phyloP scores from a whole-genome alignment of 2,888 invertebrate genomes.

The Nebria brevicollis region DNA sequence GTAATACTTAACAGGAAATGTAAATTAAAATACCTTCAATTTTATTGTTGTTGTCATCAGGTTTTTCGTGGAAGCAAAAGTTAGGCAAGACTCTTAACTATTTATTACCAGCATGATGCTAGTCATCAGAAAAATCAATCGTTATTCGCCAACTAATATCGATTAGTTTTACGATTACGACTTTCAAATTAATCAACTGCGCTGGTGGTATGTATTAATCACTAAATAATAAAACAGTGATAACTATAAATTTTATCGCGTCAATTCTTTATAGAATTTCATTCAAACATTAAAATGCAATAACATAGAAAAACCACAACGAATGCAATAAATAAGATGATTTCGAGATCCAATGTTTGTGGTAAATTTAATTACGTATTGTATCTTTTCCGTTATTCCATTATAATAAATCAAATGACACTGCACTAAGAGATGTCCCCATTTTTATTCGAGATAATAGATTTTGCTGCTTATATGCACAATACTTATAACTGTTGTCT shows the following conservation, averaged over 20 bases:
- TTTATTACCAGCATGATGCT: slow-evolving; percentile 1
- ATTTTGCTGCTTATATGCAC: background rate
- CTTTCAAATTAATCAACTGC: slow-evolving; percentile 31
- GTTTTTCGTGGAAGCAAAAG: slow-evolving; percentile 28
- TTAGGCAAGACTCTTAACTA: background rate
- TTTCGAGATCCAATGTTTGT: background rate
- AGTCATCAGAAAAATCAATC: slow-evolving; percentile 29
- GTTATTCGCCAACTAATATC: slow-evolving; percentile 33
- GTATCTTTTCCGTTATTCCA: background rate
- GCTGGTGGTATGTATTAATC: slow-evolving; percentile 1
- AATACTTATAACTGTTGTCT: background rate
- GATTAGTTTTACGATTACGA: slow-evolving; percentile 42
- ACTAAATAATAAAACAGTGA: slow-evolving; percentile 1
- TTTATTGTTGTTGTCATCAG: slow-evolving; percentile 38
- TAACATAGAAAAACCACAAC: slow-evolving; percentile 1
- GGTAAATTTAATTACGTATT: background rate
- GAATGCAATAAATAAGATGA: background rate
- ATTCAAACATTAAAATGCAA: slow-evolving; percentile 1
- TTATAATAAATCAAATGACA: slow-evolving; percentile 1
- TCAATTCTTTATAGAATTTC: background rate
- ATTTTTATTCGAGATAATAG: background rate
- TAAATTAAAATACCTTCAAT: slow-evolving; percentile 30
- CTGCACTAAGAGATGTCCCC: background rate
- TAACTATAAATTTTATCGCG: background rate
- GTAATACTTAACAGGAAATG: slow-evolving; percentile 27